A percentile compares a stretch with the other conserved stretches of the same genome.
Conservation (phyloP, 2,113 vertebrate genomes). For the Crotalus helleri region DNA sequence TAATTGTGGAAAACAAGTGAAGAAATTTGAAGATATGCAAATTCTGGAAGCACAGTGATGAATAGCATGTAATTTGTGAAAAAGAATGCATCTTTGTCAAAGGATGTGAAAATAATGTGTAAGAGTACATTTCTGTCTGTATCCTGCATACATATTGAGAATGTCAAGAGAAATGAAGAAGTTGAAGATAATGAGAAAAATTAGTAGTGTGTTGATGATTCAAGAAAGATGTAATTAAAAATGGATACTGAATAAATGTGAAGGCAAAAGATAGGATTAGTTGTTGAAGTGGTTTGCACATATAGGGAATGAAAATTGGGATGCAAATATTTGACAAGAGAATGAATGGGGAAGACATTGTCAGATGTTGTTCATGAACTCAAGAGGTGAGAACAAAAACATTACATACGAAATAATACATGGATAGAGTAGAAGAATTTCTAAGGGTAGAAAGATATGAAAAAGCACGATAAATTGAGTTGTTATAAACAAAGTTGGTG, state of each 20-base stretch:
- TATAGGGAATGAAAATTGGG: not conserved
- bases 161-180: not conserved
- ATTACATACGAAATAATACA: not conserved
- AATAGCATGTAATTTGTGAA: not conserved
- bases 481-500: not conserved
- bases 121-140: not conserved
- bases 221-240: not conserved
- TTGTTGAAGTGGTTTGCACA: not conserved
- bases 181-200: not conserved
- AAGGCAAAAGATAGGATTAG: not conserved
- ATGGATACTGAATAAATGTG: not conserved
- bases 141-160: not conserved
- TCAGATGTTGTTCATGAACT: not conserved
- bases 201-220: not conserved
- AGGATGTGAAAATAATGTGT: not conserved
- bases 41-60: not conserved
- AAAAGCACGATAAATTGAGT: not conserved
- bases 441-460: not conserved
- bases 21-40: not conserved
- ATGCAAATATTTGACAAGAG: not conserved
- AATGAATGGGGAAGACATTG: not conserved
- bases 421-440: not conserved
- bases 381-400: not conserved
- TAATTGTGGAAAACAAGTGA: not conserved
- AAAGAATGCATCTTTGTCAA: not conserved